Conservation (phyloP, 2,888 invertebrate genomes). For the Neoascia interrupta region DNA sequence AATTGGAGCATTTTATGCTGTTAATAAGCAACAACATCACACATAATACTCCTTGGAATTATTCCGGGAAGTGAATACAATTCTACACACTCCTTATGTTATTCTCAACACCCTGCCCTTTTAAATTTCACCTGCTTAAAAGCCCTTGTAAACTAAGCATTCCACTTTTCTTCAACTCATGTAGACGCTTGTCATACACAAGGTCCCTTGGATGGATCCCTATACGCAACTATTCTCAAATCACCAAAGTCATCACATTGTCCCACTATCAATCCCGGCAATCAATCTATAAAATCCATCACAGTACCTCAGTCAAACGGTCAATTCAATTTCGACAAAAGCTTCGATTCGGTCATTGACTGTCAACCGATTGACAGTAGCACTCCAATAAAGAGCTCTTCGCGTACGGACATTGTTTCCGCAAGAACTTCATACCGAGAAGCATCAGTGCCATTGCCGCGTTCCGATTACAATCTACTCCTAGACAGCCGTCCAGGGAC, state of each 20-base stretch:
- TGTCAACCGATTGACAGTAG: slow-evolving; percentile 57
- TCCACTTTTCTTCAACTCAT: slow-evolving; percentile 47
- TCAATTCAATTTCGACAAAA: slow-evolving; percentile 40
- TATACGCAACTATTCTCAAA: slow-evolving; percentile 87
- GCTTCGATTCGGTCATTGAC: slow-evolving; percentile 41
- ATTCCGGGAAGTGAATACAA: no score
- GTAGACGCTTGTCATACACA: slow-evolving; percentile 77
- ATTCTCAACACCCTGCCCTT: no score
- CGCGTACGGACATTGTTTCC: slow-evolving; percentile 37
- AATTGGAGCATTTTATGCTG: no score
- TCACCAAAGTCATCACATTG: slow-evolving; percentile 71
- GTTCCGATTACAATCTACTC: slow-evolving; percentile 41
- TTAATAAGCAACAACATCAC: no score
- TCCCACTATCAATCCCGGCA: slow-evolving; percentile 34
- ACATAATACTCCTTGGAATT: no score
- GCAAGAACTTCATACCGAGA: slow-evolving; percentile 49
- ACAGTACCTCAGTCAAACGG: slow-evolving; percentile 9
- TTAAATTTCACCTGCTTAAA: no score
- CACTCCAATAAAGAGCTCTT: slow-evolving; percentile 46
- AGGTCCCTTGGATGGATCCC: slow-evolving; percentile 93
- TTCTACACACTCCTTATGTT: no score
- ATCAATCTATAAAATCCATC: slow-evolving; percentile 41
- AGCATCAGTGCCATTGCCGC: slow-evolving; percentile 51
- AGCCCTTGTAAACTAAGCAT: slow-evolving; percentile 20
- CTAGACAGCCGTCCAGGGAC: slow-evolving; percentile 68